Base-by-base conservation (phyloP, 2,797 vertebrate genomes). In the Danio albolineatus region DNA sequence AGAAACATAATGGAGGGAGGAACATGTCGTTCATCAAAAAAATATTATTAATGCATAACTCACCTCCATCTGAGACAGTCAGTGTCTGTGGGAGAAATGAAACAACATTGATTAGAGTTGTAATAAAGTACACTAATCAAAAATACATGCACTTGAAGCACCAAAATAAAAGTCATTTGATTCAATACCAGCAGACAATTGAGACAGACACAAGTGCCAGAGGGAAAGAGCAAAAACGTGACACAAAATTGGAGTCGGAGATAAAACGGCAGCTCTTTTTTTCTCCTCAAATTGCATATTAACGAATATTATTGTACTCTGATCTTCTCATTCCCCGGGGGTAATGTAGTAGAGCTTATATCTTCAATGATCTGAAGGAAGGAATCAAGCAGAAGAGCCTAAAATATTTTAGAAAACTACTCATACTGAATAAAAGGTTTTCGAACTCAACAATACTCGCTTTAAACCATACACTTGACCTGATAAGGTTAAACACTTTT, bases 51-150 rank as follows among this genome's bases (percentile, higher is more conserved):
- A 84, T 79, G 70, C 75, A 82, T 71, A 51, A 90, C 96, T 96
- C 90, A 98, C 97, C 98, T 96, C 97, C 97, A 83, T 98, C 97
- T 0, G 97, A 99, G 78, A 96, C 95, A 0, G 97, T 96, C 5
- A 96, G 93, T 87, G 94, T 95, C 98, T 99, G 92, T 14, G 83
- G 84, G 67, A 44, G 65, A 87, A 62, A 67, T 46, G 2, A 83
- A 74, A 83, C 28, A 4, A 72, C 38, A 82, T 74, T 41, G 54
- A 64, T 79, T 78, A 79, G 49, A 44, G 49, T 10, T 49, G 41
- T 60, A 70, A 66, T 76, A 61, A 74, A 49, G n/a, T n/a, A 39
- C 28, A 78, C 57, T 70, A 60, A 78, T 67, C 72, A 69, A 77
- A 77, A 56, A 46, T n/a, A 2, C 1, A 65, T 57, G 21, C 16